Evolutionary conservation across 2,797 vertebrate genomes (phyloP), one percentile per base, ranked within the genome.

Genomic region (Sebastes flavidus): DNA sequence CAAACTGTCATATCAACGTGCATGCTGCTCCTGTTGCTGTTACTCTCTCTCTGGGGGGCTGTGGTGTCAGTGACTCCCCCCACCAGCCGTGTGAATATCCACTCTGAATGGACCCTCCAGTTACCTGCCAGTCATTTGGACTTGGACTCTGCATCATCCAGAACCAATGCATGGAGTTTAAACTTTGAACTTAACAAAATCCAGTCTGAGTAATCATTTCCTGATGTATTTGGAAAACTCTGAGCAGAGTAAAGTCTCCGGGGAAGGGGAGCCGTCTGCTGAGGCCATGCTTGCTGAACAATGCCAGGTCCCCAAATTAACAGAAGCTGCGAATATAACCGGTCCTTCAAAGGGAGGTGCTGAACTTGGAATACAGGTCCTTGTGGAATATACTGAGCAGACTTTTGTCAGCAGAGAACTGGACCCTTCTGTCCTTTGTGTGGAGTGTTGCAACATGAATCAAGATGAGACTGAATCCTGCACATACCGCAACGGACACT

Each of bases 1-100:
- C 93, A 92, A 92, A 82, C 91, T 90, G 94, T 95, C 94, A 94
- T 94, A 93, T 95, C 94, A 92, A 82, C 68, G 71, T 91, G 91
- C 86, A 77, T 78, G 80, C 86, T 87, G 88, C 88, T 93, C 85
- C 91, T 89, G 78, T 91, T 94, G 88, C 93, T 89, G 75, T 87
- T 94, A 80, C 91, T 91, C 86, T 88, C 85, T 66, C 85, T 66
- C 63, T 74, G 81, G 83, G 63, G 87, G 86, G 82, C 84, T 81
- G 81, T 73, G 84, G 77, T 88, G 75, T 93, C 88, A 74, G 79
- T 90, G 59, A 88, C 86, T 85, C 88, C 84, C 86, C 90, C 85
- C 80, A 84, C 87, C 83, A 91, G 80, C 84, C n/a, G 52, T 77
- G 84, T 77, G 75, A 82, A 81, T 85, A 77, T 75, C 78, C 89